Conservation (phyloP, 2,888 invertebrate species). For the Pterostichus madidus region DNA sequence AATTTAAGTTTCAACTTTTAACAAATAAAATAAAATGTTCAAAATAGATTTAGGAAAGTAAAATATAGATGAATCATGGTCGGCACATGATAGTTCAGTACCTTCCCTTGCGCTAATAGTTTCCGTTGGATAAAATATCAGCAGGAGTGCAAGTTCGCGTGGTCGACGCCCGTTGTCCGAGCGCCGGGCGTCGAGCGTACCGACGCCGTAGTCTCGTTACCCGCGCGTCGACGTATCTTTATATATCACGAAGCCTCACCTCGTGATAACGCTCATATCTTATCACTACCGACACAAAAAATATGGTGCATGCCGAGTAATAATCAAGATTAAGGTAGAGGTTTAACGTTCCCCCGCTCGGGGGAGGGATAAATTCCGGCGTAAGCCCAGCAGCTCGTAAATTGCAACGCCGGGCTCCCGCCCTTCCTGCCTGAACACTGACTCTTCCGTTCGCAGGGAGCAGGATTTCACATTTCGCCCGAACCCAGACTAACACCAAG, state of each 20-base stretch:
- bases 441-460: conserved; percentile 20
- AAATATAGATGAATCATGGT: too few relatives aligned
- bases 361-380: conserved; percentile 74
- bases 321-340: conserved; percentile 75
- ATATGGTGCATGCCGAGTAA: conserved; percentile 72
- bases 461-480: not conserved
- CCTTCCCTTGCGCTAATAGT: too few relatives aligned
- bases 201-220: conserved; percentile 9
- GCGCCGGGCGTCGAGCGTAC: not conserved
- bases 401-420: conserved; percentile 71
- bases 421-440: conserved; percentile 66
- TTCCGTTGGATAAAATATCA: not conserved
- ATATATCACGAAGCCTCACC: conserved; percentile 67
- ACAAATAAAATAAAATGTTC: too few relatives aligned
- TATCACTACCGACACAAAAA: conserved; percentile 71
- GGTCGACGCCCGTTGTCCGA: not conserved
- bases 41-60: too few relatives aligned
- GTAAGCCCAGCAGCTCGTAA: conserved; percentile 75
- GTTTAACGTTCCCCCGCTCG: conserved; percentile 71
- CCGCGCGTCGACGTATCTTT: conserved; percentile 61
- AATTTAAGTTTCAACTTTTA: too few relatives aligned
- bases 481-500: too few relatives aligned
- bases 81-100: too few relatives aligned
- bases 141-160: not conserved
- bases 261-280: conserved; percentile 69